Base-by-base conservation (phyloP, 2,888 invertebrate species). In the Hypomecis punctinalis region DNA sequence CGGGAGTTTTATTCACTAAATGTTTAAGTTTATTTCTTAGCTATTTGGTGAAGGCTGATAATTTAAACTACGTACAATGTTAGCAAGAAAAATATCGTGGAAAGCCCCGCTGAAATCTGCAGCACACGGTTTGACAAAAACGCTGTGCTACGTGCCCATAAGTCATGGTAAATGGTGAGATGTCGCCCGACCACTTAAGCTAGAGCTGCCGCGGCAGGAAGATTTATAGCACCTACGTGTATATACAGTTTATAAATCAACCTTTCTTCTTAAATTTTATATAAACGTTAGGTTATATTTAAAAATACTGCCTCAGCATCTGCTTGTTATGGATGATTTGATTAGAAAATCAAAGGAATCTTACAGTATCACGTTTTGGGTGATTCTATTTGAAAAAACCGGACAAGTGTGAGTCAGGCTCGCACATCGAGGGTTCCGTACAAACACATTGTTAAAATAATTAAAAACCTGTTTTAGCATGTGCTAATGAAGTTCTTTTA, bases 221-320 rank as follows among this genome's bases (percentile, higher is more conserved):
- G 83, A 86, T 86, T 86, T 85, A 86, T 85, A 64, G 78, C 72
- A 68, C 70, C 73, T 77, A 82, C 85, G 85, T 84, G 85, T 71
- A 79, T 75, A 80, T 74, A 79, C 77, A 79, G 77, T 82, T 79
- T 75, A 82, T 83, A 84, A 81, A 82, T 82, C 77, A 73, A 61
- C 58, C 54, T 65, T 58, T 56, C 67, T 71, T 68, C 66, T 70
- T 59, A 68, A 68, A 71, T 66, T 68, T 68, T 71, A 66, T 68
- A 69, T 67, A 60, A 66, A 66, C 63, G 54, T 8, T 60, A 33
- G 8, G 59, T 52, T 23, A 23, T 23, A 23, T 23, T 23, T 23
- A 23, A 23, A 3, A 23, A 23, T 23, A 23, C 23, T 23, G 23
- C 23, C 23, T 23, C 23, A 3, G 23, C 23, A 23, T 23, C 23